These are phyloP conservation scores for Diaprepes abbreviatus DNA, from an alignment of 2,888 invertebrate genomes.

Conservation along the genomic window DNA sequence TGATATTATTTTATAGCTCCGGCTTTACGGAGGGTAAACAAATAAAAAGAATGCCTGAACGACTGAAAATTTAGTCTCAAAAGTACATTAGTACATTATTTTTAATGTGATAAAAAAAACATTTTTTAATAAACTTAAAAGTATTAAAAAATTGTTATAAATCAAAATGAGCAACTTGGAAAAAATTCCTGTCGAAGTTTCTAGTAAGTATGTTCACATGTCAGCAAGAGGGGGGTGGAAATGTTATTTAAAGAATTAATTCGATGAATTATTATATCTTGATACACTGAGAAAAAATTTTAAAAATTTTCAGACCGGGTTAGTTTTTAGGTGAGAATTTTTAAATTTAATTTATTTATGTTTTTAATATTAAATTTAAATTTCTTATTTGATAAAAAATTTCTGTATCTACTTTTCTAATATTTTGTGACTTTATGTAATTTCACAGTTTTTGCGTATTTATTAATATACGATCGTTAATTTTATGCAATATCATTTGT, in stretches of 20 bases:
- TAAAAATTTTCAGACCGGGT: background rate
- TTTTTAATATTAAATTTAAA: no score
- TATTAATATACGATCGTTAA: no score
- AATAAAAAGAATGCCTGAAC: background rate
- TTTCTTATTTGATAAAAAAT: no score
- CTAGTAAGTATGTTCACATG: conserved; percentile 5
- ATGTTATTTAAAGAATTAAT: no score
- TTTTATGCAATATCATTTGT: no score
- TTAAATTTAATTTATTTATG: background rate
- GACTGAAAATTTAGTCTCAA: background rate
- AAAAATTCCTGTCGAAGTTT: background rate
- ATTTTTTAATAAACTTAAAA: background rate
- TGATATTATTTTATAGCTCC: background rate
- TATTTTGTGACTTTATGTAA: no score
- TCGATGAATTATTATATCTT: background rate
- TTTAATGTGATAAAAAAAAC: background rate
- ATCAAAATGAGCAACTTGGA: background rate
- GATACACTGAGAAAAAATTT: background rate
- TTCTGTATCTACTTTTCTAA: no score
- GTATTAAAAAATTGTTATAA: background rate
- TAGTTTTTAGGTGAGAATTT: background rate
- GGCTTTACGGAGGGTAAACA: background rate
- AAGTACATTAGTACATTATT: background rate
- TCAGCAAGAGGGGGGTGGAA: background rate
- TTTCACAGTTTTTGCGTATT: no score